Percentiles rank a stretch among this genome's conserved stretches.
Conservation (phyloP, 2,113 vertebrate species). For the Formicarius rufipectus region DNA sequence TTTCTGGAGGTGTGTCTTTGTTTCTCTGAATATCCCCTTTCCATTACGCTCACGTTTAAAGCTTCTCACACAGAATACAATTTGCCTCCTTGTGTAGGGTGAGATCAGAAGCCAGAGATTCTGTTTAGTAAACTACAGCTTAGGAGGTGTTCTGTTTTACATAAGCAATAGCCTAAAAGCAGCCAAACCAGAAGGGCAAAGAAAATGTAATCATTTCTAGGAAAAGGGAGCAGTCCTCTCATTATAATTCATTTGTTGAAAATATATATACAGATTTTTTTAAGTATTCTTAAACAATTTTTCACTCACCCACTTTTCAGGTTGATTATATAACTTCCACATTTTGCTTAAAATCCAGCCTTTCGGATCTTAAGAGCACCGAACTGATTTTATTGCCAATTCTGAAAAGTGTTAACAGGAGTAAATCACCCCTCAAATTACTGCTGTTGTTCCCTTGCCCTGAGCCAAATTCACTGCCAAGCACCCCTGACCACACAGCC, state of each 20-base stretch:
- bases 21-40: background rate
- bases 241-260: background rate
- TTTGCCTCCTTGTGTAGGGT: background rate
- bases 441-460: slow-evolving; percentile 42
- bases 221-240: background rate
- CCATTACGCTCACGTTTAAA: background rate
- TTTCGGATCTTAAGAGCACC: background rate
- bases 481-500: slow-evolving; percentile 58
- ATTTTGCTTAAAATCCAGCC: slow-evolving; percentile 22
- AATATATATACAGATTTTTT: background rate
- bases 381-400: slow-evolving; percentile 33
- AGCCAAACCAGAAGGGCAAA: slow-evolving; percentile 34
- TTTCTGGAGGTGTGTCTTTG: background rate
- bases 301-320: background rate
- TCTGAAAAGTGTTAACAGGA: slow-evolving; percentile 61
- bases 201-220: background rate
- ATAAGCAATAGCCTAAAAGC: slow-evolving; percentile 52
- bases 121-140: slow-evolving; percentile 30
- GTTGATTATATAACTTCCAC: background rate
- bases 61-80: slow-evolving; percentile 7
- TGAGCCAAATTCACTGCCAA: slow-evolving; percentile 55
- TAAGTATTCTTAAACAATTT: background rate
- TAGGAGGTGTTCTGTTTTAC: slow-evolving; percentile 63
- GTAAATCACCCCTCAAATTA: slow-evolving; percentile 51
- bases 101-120: slow-evolving; percentile 47